Evolutionary conservation across 92 coral and sea anemone species (phyloP), one percentile per base, ranked within the genome.

Genomic region (Phenganax stokvisi): DNA sequence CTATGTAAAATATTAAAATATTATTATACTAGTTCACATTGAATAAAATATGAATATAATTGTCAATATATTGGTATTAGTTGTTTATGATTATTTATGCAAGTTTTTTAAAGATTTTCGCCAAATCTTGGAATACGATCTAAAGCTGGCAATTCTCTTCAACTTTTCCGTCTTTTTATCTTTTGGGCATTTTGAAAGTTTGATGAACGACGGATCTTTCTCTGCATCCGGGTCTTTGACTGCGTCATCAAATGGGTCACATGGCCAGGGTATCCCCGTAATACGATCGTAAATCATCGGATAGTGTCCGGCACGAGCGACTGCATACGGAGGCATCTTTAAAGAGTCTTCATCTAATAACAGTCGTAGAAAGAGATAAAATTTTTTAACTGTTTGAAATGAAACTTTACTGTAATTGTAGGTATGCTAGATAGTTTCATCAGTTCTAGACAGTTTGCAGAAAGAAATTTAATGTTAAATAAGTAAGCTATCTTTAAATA

Each of bases 271-370:
- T 63, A 79, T 64, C 57, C 83, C 83, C 37, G 83, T 79, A 37
- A 79, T 60, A 13, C 83, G 83, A 64, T 79, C 83, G 74, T 79
- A 79, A 16, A 79, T 51, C 83, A 79, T 79, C 62, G 83, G 83
- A 65, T 79, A 79, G n/a, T 79, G 83, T n/a, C 83, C 83, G 51
- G 83, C 83, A 51, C 83, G 83, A 17, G 73, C 83, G 10, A 79
- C 83, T 30, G 63, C 65, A 51, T 79, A 79, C 8, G 83, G 57
- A 9, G 83, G 83, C 83, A 79, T 79, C 47, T 79, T 79, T 25
- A 63, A 31, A 0, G 83, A 79, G 27, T 79, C 83, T 17, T 79
- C 83, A 27, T 79, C 83, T 79, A 4, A 55, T 51, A 30, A 62
- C 20, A 54, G 5, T 37, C 5, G 2, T 37, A 37, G 47, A 37